Evolutionary conservation across 30 jellyfish, hydroid and myxozoan genomes (phyloP).

Genomic region (Nemopilema nomurai): DNA sequence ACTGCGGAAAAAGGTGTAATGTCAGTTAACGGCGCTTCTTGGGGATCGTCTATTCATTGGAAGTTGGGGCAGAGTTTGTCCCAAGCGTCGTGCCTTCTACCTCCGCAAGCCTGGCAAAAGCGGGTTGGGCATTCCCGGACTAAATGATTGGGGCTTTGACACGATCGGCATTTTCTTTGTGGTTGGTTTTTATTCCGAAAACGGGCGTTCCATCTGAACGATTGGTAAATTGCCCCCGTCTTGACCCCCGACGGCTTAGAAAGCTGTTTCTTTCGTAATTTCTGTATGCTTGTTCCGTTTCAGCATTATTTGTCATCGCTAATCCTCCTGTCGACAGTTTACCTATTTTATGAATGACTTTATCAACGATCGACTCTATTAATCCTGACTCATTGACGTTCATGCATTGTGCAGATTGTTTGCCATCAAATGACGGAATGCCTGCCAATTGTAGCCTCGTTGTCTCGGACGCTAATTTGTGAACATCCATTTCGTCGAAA

Average conservation of each 20-base stretch:
- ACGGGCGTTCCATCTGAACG: slow-evolving; percentile 11
- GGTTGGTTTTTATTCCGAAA: slow-evolving; percentile 15
- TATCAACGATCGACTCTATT: slow-evolving; percentile 7
- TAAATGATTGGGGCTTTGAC: slow-evolving; percentile 53
- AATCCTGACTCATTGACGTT: neutral
- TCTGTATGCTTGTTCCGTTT: slow-evolving; percentile 5
- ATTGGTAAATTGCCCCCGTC: slow-evolving; percentile 19
- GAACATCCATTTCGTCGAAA: neutral
- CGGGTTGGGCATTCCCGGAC: slow-evolving; percentile 48
- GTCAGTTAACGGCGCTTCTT: neutral
- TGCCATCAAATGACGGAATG: neutral
- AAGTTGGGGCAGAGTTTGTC: slow-evolving; percentile 45
- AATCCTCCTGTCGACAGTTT: neutral
- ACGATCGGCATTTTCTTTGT: slow-evolving; percentile 41
- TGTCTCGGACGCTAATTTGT: slow-evolving; percentile 1
- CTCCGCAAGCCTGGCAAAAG: slow-evolving; percentile 63
- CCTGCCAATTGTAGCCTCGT: slow-evolving; percentile 12
- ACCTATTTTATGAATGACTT: slow-evolving; percentile 7
- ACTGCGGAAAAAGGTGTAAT: slow-evolving; percentile 37
- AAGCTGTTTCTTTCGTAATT: slow-evolving; percentile 14
- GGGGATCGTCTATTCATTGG: slow-evolving; percentile 38
- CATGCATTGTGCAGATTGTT: neutral
- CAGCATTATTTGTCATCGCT: neutral
- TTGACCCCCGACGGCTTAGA: slow-evolving; percentile 23
- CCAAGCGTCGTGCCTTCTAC: slow-evolving; percentile 57